Base-by-base conservation (phyloP, 2,888 invertebrate genomes). In the Erebia aethiops region DNA sequence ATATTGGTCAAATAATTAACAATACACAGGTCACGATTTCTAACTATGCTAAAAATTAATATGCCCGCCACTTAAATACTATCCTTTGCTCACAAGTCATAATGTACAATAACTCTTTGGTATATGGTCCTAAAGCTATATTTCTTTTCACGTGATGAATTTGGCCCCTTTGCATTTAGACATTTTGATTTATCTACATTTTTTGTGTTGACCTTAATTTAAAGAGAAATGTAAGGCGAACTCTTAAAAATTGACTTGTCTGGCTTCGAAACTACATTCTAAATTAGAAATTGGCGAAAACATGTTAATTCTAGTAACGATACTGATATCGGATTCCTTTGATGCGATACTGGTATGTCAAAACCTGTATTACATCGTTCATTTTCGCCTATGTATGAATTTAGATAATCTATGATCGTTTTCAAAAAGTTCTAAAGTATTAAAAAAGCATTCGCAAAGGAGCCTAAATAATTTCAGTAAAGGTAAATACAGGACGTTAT, bases 41-140 rank as follows among this genome's bases (percentile, higher is more conserved):
- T 86, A 86, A 85, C 81, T 88, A 90, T 77, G 77, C 86, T 90
- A 90, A 77, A 88, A 92, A 91, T 92, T 89, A 91, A 91, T 89
- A 90, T 80, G 84, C 82, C 81, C 82, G 81, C 81, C 82, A 80
- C 78, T 79, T 87, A 87, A 84, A 80, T 79, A 77, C 84, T 87
- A 89, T 84, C 83, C 79, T 85, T 86, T 85, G 84, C 83, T 89
- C 87, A 35, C 35, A 35, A 35, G 35, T 35, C 35, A 84, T 87
- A 91, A 90, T 91, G 87, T 92, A 92, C 91, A 92, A 87, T 89
- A 88, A 89, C 85, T 93, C 92, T 93, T 93, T 93, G 92, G 92
- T 93, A 91, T 90, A 87, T 85, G 89, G 89, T 87, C 90, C 91
- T 91, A 88, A 87, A 86, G 89, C 91, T 92, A 93, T 81, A 85